Evolutionary conservation across 2,888 invertebrate species (phyloP).

Genomic region (Ochropleura leucogaster): DNA sequence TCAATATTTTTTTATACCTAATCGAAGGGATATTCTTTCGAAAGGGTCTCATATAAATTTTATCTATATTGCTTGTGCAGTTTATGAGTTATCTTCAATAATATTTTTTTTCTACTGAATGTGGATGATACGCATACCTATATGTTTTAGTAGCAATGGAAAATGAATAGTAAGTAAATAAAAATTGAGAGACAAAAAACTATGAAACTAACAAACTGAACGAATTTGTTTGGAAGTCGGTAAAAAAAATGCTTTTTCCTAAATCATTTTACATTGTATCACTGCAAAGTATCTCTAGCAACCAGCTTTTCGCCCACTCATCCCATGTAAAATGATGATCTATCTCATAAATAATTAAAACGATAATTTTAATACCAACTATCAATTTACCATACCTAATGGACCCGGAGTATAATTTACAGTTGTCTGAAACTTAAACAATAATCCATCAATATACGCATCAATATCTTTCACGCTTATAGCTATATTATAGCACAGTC

Average conservation of each 20-base stretch:
- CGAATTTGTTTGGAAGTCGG: too few relatives aligned
- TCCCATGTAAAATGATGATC: background rate
- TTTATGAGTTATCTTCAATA: too few relatives aligned
- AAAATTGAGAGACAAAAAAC: too few relatives aligned
- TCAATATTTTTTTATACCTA: too few relatives aligned
- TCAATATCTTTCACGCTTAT: slow-evolving; percentile 68
- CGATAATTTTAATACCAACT: background rate
- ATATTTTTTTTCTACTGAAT: too few relatives aligned
- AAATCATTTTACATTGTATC: background rate
- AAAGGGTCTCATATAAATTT: too few relatives aligned
- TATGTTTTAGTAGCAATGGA: too few relatives aligned
- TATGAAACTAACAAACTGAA: too few relatives aligned
- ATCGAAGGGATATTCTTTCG: too few relatives aligned
- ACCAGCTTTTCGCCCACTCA: background rate
- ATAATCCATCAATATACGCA: slow-evolving; percentile 61
- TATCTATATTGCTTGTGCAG: too few relatives aligned
- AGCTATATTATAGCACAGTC: slow-evolving; percentile 29
- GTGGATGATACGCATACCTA: too few relatives aligned
- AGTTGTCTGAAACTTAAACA: slow-evolving; percentile 57
- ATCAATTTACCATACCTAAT: slow-evolving; percentile 34
- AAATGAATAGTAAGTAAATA: too few relatives aligned
- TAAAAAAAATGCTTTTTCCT: slow-evolving; percentile 11
- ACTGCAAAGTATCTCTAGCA: slow-evolving; percentile 2
- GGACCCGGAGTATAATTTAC: slow-evolving; percentile 34
- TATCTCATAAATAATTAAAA: background rate